Percentiles rank a stretch among this genome's conserved stretches.
phyloP scores from a whole-genome alignment of 2,888 invertebrate genomes.

The Nycteola revayana region DNA sequence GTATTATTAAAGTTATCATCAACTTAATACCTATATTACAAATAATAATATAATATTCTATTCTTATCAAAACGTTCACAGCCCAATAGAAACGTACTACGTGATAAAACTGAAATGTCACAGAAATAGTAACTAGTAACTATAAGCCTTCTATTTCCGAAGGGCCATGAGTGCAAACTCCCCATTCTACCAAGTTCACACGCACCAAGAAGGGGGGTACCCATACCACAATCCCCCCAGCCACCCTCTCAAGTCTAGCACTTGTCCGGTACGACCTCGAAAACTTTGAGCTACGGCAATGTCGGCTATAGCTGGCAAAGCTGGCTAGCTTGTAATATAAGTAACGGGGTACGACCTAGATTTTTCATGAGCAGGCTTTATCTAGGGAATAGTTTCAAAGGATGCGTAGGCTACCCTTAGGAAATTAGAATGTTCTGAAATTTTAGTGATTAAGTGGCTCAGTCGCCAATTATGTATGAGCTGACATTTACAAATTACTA shows the following conservation, averaged over 20 bases:
- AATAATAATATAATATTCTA: too few species aligned
- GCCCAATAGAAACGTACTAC: too few species aligned
- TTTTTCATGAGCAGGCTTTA: constrained; percentile 18
- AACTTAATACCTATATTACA: too few species aligned
- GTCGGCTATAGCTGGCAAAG: constrained; percentile 9
- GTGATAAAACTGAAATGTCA: too few species aligned
- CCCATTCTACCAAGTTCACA: constrained; percentile 40
- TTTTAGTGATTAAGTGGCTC: background rate
- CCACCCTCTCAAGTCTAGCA: constrained; percentile 58
- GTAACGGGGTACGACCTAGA: constrained; percentile 23
- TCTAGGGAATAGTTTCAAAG: constrained; percentile 13
- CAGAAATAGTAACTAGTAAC: too few species aligned
- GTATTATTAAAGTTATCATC: too few species aligned
- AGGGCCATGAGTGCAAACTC: constrained; percentile 58
- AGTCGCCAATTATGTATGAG: too few species aligned
- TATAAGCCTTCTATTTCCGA: constrained; percentile 45
- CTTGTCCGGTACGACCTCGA: constrained; percentile 63
- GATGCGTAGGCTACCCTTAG: background rate
- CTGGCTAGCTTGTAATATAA: constrained; percentile 23
- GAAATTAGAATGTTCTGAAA: too few species aligned
- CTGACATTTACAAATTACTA: too few species aligned
- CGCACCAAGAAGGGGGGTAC: constrained; percentile 32
- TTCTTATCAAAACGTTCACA: too few species aligned
- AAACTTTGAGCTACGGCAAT: constrained; percentile 49
- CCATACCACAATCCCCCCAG: constrained; percentile 21